Evolutionary conservation across 1,140 invertebrate genomes (phyloP), one percentile per base, ranked within the genome.

Genomic region (Trypoxylus dichotomus): DNA sequence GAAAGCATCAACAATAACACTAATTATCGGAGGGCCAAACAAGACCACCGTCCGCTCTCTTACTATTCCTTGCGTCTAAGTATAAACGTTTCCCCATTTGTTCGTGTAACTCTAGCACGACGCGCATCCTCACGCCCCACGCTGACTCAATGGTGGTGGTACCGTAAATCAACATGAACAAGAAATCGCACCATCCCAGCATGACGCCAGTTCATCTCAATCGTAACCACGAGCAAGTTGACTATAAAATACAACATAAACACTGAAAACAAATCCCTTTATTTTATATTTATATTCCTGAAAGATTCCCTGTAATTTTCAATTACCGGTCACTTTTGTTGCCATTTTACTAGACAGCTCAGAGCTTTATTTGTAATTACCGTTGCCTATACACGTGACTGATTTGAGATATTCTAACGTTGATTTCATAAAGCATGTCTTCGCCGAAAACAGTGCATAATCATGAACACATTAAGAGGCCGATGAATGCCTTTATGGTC

Each of bases 401-500:
- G 32, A 37, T 37, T 8, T 68, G 15, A 43, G 42, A 43, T n/a
- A 8, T 15, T 41, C 11, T n/a, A 21, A 41, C 29, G 13, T 27
- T 74, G 8, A 27, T 41, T 19, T 43, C 3, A 1, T 19, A 19
- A 13, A 27, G 47, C 54, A 85, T 85, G 85, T 82, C 85, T 29
- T 86, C 85, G 1, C 83, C 85, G 27, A 85, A 86, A 78, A 84
- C 84, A 19, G 76, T 81, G 32, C 75, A 81, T 29, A 78, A 73
- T 21, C 88, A 89, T 82, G 94, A 94, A 84, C 94, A 96, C 82
- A 95, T 96, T 79, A 96, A 96, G 85, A 87, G 95, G 80, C 95
- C 95, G 7, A 96, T 97, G 95, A 97, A 96, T 86, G 95, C 95
- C 3, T 97, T 97, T 85, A 97, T 97, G 95, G 95, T 97, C 24